Evolutionary conservation across 2,888 invertebrate species (phyloP).

Genomic region (Ormyrus nitidulus): DNA sequence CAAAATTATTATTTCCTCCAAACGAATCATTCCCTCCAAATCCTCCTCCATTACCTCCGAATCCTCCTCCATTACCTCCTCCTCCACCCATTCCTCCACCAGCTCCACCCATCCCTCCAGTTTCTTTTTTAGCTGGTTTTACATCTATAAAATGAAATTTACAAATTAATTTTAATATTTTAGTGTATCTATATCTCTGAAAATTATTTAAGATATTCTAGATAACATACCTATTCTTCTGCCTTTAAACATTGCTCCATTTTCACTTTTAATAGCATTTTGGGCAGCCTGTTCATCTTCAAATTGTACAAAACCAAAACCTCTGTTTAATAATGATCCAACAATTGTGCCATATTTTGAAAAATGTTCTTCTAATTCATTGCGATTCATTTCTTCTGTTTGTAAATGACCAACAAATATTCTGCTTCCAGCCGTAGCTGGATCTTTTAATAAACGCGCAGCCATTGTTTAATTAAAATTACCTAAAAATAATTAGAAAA

Average conservation of each 20-base stretch:
- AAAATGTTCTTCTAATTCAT: slow-evolving; percentile 86
- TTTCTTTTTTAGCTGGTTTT: slow-evolving; percentile 72
- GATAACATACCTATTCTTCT: slow-evolving; percentile 78
- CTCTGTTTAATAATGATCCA: slow-evolving; percentile 84
- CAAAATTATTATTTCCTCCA: slow-evolving; percentile 59
- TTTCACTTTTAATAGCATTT: slow-evolving; percentile 84
- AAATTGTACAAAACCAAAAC: slow-evolving; percentile 93
- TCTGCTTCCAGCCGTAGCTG: slow-evolving; percentile 83
- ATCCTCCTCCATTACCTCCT: slow-evolving; percentile 51
- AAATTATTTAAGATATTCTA: slow-evolving; percentile 63
- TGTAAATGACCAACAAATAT: slow-evolving; percentile 89
- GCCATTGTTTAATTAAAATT: slow-evolving; percentile 38
- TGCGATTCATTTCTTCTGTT: slow-evolving; percentile 80
- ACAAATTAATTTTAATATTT: slow-evolving; percentile 26
- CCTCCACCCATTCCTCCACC: slow-evolving; percentile 24
- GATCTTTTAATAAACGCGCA: slow-evolving; percentile 80
- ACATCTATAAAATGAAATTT: slow-evolving; percentile 65
- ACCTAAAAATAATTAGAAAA: background rate
- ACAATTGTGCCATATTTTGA: slow-evolving; percentile 83
- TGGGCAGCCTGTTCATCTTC: slow-evolving; percentile 85
- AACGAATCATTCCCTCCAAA: slow-evolving; percentile 50
- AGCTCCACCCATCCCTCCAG: slow-evolving; percentile 47
- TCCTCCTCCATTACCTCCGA: slow-evolving; percentile 52
- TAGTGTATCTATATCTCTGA: background rate
- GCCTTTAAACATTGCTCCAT: slow-evolving; percentile 84